Conservation (phyloP, 2,797 vertebrate species). For the Gymnothorax javanicus region DNA sequence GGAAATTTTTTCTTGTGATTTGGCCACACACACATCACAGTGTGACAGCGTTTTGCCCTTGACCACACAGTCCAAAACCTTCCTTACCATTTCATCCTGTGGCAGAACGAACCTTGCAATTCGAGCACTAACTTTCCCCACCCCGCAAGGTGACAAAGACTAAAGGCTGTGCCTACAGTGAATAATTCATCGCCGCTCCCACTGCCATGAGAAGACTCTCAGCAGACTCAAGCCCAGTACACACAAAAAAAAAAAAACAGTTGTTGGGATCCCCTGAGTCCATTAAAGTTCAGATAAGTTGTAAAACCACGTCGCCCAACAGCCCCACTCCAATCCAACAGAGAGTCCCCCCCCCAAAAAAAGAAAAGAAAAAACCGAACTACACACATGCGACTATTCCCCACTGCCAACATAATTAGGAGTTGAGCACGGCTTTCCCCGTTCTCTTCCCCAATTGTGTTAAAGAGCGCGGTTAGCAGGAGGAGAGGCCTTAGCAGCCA, state of each 20-base stretch:
- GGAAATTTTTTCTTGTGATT: neutral
- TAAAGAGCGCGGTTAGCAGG: slow-evolving; percentile 91
- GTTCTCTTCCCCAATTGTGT: slow-evolving; percentile 91
- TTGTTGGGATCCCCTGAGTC: slow-evolving; percentile 61
- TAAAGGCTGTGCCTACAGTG: slow-evolving; percentile 71
- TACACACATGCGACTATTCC: slow-evolving; percentile 81
- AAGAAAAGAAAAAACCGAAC: slow-evolving; percentile 57
- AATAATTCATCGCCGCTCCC: slow-evolving; percentile 74
- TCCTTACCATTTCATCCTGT: slow-evolving; percentile 48
- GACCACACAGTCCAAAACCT: slow-evolving; percentile 49
- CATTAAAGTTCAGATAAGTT: slow-evolving; percentile 48
- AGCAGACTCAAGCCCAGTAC: slow-evolving; percentile 54
- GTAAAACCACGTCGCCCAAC: slow-evolving; percentile 46
- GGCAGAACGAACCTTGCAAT: slow-evolving; percentile 60
- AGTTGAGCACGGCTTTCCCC: slow-evolving; percentile 85
- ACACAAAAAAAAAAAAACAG: slow-evolving; percentile 54
- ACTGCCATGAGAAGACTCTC: slow-evolving; percentile 58
- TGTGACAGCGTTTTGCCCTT: slow-evolving; percentile 49
- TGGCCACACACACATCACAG: neutral
- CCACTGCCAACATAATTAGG: slow-evolving; percentile 89
- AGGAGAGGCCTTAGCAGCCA: slow-evolving; percentile 74
- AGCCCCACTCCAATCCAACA: slow-evolving; percentile 39
- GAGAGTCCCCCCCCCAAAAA: slow-evolving; percentile 4
- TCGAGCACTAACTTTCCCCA: slow-evolving; percentile 66
- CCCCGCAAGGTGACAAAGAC: slow-evolving; percentile 70